Base-by-base conservation (phyloP, 2,888 invertebrate species). In the Cataglyphis livida region DNA sequence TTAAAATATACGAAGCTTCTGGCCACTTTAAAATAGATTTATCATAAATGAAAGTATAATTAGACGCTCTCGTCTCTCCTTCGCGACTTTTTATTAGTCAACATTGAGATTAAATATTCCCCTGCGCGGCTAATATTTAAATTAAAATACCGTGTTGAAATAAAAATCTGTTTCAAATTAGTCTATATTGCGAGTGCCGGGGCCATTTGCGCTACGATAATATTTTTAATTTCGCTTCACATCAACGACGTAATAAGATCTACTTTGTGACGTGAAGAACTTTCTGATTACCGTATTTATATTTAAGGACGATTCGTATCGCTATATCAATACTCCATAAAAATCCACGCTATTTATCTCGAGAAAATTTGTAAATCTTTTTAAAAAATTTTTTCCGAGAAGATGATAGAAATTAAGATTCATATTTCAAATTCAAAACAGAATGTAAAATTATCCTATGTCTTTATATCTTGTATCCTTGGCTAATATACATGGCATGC, bases 391-490 rank as follows among this genome's bases (percentile, higher is more conserved):
- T 59, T 57, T 59, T 41, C 38, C 28, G n/a, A 41, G 21, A 57
- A 7, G 6, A 25, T 9, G 9, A 9, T 61, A 32, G 21, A 28
- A 28, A 28, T 0, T 28, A 28, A 28, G 25, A 28, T 28, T 2
- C 25, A 2, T 28, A 28, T 28, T 28, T 28, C 25, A 25, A 25
- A 25, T 25, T 5, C 12, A 65, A 75, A 64, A 51, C n/a, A 25
- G 18, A 6, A 51, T 51, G 51, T 35, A 18, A 38, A 76, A 65
- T 76, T 65, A 38, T 75, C 54, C 54, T 38, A 44, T n/a, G 18
- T 25, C 25, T 15, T 44, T n/a, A 64, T 35, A n/a, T 38, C n/a
- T n/a, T 15, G 3, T 15, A 3, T 44, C 15, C 15, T 44, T 18
- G 15, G 3, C 12, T 25, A n/a, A 2, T 76, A 54, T 41, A 28